Base-by-base conservation (phyloP, 2,888 invertebrate species). In the Athalia cordata region DNA sequence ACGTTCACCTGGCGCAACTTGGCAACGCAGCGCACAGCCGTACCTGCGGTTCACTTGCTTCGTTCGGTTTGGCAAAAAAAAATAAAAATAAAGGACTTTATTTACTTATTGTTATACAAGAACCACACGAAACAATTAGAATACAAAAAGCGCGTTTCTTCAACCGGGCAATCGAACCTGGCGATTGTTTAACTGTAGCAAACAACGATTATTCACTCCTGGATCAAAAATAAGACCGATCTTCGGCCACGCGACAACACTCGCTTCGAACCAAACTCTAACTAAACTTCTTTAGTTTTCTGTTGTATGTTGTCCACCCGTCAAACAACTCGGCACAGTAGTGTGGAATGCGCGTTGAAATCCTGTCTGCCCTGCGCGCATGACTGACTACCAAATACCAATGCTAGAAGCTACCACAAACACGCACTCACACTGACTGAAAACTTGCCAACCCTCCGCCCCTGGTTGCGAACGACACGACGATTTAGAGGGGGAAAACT, bases 291-390 rank as follows among this genome's bases (percentile, higher is more conserved):
- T 75, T 64, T 50, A 62, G 75, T 64, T 75, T 62, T 62, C 59
- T 45, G 72, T 59, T 47, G 72, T 72, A 47, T 65, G 75, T 78
- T 67, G 78, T 75, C 64, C 77, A 11, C 47, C 67, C 82, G 82
- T 82, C 80, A 78, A 79, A 81, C 81, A 82, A 67, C 82, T 80
- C 81, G 79, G 83, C 80, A 65, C 82, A 81, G 79, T 81, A 66
- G 79, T 79, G 81, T 81, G 84, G 83, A 83, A 85, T 81, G 83
- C 84, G 83, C 83, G 83, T 85, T 82, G 83, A 86, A 85, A 86
- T 84, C 81, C 80, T 74, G 79, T 78, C 80, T 79, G 75, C 61
- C 81, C 79, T 79, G 66, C 72, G 70, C 78, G 78, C 81, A 81
- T 79, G 65, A 76, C 65, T 65, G 75, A 67, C 66, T 57, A 74